A percentile compares a stretch with the other conserved stretches of the same genome.
Conservation (phyloP, 2,113 vertebrate genomes). For the Hemibates koningsi region DNA sequence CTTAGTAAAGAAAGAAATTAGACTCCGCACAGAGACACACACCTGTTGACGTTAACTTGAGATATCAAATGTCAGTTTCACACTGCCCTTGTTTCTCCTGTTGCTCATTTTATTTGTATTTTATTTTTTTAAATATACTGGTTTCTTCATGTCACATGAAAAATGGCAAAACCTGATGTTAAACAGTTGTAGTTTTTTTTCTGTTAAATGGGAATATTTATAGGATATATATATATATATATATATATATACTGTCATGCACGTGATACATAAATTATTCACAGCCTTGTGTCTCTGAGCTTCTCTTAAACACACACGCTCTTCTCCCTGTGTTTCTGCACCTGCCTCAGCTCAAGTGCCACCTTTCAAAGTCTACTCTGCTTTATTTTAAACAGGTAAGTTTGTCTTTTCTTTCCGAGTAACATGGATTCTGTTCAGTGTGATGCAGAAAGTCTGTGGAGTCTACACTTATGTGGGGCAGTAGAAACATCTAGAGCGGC, state of each 20-base stretch:
- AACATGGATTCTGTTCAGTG: not conserved
- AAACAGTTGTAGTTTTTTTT: not conserved
- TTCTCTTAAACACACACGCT: constrained; percentile 6
- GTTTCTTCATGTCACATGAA: not conserved
- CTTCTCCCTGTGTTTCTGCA: not conserved
- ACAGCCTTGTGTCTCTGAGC: constrained; percentile 28
- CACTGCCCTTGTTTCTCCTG: not conserved
- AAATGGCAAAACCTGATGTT: not conserved
- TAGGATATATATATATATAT: not conserved
- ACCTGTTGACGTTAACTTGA: constrained; percentile 47
- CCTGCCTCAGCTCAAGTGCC: not conserved
- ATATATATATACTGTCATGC: not conserved
- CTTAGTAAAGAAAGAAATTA: constrained; percentile 31
- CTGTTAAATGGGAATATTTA: constrained; percentile 2
- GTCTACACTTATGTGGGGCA: not conserved
- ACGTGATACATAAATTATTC: constrained; percentile 66
- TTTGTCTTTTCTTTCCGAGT: not conserved
- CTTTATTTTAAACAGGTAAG: constrained; percentile 41
- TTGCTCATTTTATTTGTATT: not conserved
- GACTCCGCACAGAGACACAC: constrained; percentile 34
- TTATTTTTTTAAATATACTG: not conserved
- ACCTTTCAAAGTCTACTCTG: not conserved
- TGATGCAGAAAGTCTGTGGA: not conserved
- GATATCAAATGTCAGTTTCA: constrained; percentile 31
- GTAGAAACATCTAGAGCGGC: not conserved